phyloP scores from a whole-genome alignment of 2,888 invertebrate species.

The Gymnoscelis rufifasciata region DNA sequence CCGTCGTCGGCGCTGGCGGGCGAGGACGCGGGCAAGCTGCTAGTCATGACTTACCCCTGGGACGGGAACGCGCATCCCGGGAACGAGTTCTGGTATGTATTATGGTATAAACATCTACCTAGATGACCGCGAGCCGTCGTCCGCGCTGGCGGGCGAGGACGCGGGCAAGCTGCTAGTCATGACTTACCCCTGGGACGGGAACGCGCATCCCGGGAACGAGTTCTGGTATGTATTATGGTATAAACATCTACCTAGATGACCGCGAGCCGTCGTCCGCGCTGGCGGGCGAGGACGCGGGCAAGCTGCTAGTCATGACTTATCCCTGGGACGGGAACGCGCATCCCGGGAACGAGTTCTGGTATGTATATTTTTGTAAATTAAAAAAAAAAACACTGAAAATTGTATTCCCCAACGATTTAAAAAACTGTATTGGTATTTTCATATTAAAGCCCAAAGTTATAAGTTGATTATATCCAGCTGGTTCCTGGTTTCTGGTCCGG shows the following conservation, averaged over 20 bases:
- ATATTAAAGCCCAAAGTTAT: no score
- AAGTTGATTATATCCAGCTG: no score
- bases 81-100: constrained; percentile 85
- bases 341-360: constrained; percentile 87
- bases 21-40: constrained; percentile 63
- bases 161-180: constrained; percentile 78
- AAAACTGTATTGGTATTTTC: no score
- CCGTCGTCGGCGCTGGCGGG: constrained; percentile 74
- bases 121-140: constrained; percentile 71
- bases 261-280: constrained; percentile 78
- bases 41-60: constrained; percentile 85
- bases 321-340: constrained; percentile 86
- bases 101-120: no score
- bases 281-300: constrained; percentile 60
- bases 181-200: constrained; percentile 86
- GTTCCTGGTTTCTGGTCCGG: no score
- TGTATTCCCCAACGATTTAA: no score
- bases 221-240: constrained; percentile 78
- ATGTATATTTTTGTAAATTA: constrained; percentile 19
- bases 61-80: constrained; percentile 86
- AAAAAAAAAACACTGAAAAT: no score
- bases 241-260: constrained; percentile 25
- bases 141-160: constrained; percentile 61
- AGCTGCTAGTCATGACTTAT: constrained; percentile 81
- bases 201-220: constrained; percentile 86